phyloP scores from a whole-genome alignment of 2,797 vertebrate genomes.

The Pelodytes ibericus region DNA sequence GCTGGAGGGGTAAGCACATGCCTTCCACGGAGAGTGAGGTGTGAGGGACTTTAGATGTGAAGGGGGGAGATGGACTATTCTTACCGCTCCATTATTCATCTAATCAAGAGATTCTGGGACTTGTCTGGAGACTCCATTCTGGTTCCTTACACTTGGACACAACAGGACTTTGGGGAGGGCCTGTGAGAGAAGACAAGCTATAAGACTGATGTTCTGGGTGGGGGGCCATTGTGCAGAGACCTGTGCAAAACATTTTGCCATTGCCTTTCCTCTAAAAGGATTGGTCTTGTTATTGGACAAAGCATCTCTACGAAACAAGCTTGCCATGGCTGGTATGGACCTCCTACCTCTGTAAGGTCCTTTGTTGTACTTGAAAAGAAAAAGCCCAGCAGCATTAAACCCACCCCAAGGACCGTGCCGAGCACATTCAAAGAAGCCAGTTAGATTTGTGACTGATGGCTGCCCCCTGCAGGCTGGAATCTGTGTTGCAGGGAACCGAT shows the following conservation, averaged over 20 bases:
- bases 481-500: neutral
- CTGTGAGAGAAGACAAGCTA: neutral
- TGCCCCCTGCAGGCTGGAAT: neutral
- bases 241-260: slow-evolving; percentile 7
- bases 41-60: slow-evolving; percentile 69
- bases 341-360: neutral
- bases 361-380: neutral
- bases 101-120: slow-evolving; percentile 68
- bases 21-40: slow-evolving; percentile 93
- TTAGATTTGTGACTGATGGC: slow-evolving; percentile 20
- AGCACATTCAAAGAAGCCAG: neutral
- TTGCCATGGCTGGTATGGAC: neutral
- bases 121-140: slow-evolving; percentile 61
- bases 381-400: neutral
- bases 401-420: neutral
- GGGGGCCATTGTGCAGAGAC: neutral
- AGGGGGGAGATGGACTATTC: slow-evolving; percentile 57
- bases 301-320: neutral
- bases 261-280: slow-evolving; percentile 6
- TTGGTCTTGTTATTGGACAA: no score
- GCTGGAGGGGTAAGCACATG: slow-evolving; percentile 89
- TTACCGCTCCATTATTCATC: slow-evolving; percentile 61
- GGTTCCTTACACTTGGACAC: slow-evolving; percentile 58
- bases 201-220: neutral
- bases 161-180: slow-evolving; percentile 31